Evolutionary conservation across 2,888 invertebrate genomes (phyloP).

Genomic region (Ophion obscuratus): DNA sequence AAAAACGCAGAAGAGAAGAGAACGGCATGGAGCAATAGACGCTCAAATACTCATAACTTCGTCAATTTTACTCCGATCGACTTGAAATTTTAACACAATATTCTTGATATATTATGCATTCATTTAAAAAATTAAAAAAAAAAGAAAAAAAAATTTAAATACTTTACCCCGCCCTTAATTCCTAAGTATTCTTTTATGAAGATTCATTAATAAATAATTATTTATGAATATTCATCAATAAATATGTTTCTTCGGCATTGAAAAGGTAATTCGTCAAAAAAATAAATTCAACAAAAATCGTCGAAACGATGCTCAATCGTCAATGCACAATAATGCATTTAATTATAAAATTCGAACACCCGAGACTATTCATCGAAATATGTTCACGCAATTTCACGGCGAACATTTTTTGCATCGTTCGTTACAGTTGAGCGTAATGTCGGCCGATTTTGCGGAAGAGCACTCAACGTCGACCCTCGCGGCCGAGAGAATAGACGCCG

Average conservation of each 20-base stretch:
- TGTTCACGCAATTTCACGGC: not conserved
- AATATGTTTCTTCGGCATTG: not conserved
- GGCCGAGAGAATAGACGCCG: conserved; percentile 95
- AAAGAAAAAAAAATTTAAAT: too few species aligned
- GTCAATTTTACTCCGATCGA: too few species aligned
- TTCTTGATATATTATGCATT: too few species aligned
- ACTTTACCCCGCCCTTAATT: too few species aligned
- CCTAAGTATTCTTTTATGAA: too few species aligned
- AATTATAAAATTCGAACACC: not conserved
- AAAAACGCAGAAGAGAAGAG: too few species aligned
- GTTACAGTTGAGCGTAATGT: conserved; percentile 94
- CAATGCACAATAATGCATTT: not conserved
- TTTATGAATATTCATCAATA: not conserved
- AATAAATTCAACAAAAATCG: not conserved
- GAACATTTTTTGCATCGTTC: conserved; percentile 27
- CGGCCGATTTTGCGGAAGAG: conserved; percentile 96
- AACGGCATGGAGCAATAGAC: too few species aligned
- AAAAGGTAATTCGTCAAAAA: not conserved
- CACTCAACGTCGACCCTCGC: conserved; percentile 95
- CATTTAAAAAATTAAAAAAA: too few species aligned
- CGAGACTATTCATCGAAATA: not conserved
- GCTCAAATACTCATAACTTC: too few species aligned
- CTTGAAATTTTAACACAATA: too few species aligned
- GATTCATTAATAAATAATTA: not conserved
- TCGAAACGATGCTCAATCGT: not conserved